Evolutionary conservation across 2,797 vertebrate genomes (phyloP).

Genomic region (Semaprochilodus insignis): DNA sequence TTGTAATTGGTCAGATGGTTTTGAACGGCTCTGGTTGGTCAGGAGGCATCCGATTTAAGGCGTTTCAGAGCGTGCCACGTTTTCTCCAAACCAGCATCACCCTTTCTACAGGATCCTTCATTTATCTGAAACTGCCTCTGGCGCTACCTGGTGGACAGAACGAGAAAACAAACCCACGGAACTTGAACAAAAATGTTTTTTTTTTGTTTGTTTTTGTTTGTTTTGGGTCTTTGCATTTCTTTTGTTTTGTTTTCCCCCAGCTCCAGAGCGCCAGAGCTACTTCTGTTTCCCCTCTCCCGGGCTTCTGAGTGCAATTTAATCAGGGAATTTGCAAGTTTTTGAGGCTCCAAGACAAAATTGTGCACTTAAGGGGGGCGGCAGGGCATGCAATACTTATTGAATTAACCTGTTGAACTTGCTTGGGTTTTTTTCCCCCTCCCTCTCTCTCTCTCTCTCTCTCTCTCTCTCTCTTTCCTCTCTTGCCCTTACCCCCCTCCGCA

Average conservation of each 20-base stretch:
- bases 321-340: slow-evolving; percentile 74
- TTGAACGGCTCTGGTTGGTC: neutral
- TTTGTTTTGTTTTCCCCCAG: neutral
- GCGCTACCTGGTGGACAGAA: neutral
- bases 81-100: slow-evolving; percentile 36
- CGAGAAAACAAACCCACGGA: neutral
- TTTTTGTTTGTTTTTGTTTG: neutral
- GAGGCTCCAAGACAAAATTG: slow-evolving; percentile 65
- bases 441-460: neutral
- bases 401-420: slow-evolving; percentile 31
- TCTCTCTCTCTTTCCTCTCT: neutral
- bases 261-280: slow-evolving; percentile 44
- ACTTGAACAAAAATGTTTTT: neutral
- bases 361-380: slow-evolving; percentile 54
- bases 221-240: neutral
- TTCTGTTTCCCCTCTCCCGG: slow-evolving; percentile 35
- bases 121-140: slow-evolving; percentile 11
- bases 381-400: slow-evolving; percentile 52
- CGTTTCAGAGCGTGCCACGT: neutral
- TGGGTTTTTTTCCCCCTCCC: neutral
- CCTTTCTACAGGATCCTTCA: slow-evolving; percentile 12
- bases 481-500: neutral
- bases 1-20: neutral
- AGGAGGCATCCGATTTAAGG: neutral
- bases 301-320: slow-evolving; percentile 77